Base-by-base conservation (phyloP, 2,113 vertebrate genomes). In the Melanerpes formicivorus region DNA sequence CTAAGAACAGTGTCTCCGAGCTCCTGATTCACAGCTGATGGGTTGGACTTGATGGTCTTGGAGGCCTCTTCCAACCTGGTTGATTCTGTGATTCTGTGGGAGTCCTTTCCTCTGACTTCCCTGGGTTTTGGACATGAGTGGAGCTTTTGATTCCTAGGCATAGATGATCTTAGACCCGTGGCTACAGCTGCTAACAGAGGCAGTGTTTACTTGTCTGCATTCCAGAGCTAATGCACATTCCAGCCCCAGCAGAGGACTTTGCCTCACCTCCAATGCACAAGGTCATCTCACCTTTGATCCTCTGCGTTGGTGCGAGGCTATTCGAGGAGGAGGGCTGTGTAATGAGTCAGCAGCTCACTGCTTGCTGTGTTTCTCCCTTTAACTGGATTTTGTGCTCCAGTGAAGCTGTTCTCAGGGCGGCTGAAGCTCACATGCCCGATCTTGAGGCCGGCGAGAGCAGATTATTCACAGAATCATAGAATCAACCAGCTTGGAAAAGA, bases 201-300 rank as follows among this genome's bases (percentile, higher is more conserved):
- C 62, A 55, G 44, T 87, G 84, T 95, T 95, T 95, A 93, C 72
- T 69, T 64, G 88, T 74, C 94, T 92, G 84, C 95, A 96, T 96
- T 96, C 95, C 96, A 83, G 74, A 87, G 91, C 75, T 93, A 83
- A 92, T 87, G 93, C 81, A 80, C 96, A 87, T 95, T 96, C 94
- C 95, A 92, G 81, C 46, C 75, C 2, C 0, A 18, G 10, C 11
- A 3, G 48, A 76, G 89, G 89, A 94, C 92, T 90, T 92, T 84
- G 75, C 91, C 81, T 92, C 89, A 54, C 91, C 93, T 65, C 48
- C 1, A 0, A 62, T 15, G 71, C 75, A 58, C 71, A 27, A 87
- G 95, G 91, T 91, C 93, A 55, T 58, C 62, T 85, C 91, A 92
- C 95, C 95, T 96, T 90, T 94, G 93, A 84, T 93, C 87, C 73